Evolutionary conservation across 1,140 invertebrate genomes (phyloP), one percentile per base, ranked within the genome.

Genomic region (Zaprionus africanus): DNA sequence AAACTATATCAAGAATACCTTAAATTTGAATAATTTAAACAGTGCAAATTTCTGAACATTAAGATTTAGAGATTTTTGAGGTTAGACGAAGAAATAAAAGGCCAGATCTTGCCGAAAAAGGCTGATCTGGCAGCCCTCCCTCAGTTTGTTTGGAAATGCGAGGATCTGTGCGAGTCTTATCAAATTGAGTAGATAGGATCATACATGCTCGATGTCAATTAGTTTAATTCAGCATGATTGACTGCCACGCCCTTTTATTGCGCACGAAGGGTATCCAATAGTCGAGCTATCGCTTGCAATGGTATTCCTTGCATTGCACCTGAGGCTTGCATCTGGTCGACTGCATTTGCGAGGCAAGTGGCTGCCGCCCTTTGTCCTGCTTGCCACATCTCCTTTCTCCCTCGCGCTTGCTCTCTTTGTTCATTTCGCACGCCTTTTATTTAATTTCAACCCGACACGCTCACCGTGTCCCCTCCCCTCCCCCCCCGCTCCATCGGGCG

Each of bases 341-440:
- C 22, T 57, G 71, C 69, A 65, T 59, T 65, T 72, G 43, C 60
- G 53, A 43, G 36, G 46, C 64, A 59, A 36, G 41, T 28, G 61
- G 22, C 41, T 5, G 9, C 7, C 19, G 9, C 7, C 19, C 31
- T 56, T n/a, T 19, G 53, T 57, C n/a, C 28, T 43, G 12, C 22
- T n/a, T 54, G 13, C 15, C 22, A 11, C 13, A 54, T 6, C 24
- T n/a, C 11, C 13, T 22, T 9, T 28, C 5, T 53, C 11, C 13
- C 28, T 34, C 11, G 2, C 60, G 38, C 22, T 66, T 34, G n/a
- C 46, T 43, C 46, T 43, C 15, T 46, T n/a, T 28, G 28, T 53
- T 15, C 13, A 38, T 34, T 53, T 53, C 7, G 31, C 24, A 34
- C 19, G 17, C 58, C 28, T 62, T 61, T 62, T 61, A 56, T 62